Base-by-base conservation (phyloP, 2,113 vertebrate species). In the Anarrhichthys ocellatus region DNA sequence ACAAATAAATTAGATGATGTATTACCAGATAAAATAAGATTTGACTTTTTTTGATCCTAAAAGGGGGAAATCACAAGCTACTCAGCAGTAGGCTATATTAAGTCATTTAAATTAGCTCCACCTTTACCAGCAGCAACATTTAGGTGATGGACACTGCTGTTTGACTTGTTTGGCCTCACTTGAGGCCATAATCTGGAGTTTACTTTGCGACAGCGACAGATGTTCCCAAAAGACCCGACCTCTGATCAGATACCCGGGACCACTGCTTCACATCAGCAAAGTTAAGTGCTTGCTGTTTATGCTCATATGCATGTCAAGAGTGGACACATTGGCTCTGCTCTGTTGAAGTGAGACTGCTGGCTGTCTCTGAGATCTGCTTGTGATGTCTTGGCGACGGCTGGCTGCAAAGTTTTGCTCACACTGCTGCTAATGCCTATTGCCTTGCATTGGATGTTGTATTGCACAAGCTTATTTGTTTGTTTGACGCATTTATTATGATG, bases 401-500 rank as follows among this genome's bases (percentile, higher is more conserved):
- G 1, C 50, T 54, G 76, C 36, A 44, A 24, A 34, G 34, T 72
- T 42, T 46, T 22, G 20, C 65, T 48, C 46, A 34, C 67, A 14
- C 29, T n/a, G 44, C 67, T 69, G 67, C 44, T 50, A 20, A 9
- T 20, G 6, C 38, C 44, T 50, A 20, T 5, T 20, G 6, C 38
- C 42, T 11, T 40, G 34, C 5, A 70, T 52, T 32, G 38, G 38
- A 5, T 42, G 27, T 4, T 46, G 18, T 27, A 27, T 18, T 40
- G 15, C 4, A 32, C 15, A 14, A 24, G 46, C 2, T 76, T 63
- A 36, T 52, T 81, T 67, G 20, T 63, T 24, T 42, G 24, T 38
- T 67, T 71, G 32, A 32, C 40, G 44, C 20, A 27, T 73, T 66
- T n/a, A 63, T 70, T 63, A 46, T 54, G 20, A 56, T 32, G n/a